phyloP scores from a whole-genome alignment of 2,888 invertebrate genomes.

The Prenolepis imparis region DNA sequence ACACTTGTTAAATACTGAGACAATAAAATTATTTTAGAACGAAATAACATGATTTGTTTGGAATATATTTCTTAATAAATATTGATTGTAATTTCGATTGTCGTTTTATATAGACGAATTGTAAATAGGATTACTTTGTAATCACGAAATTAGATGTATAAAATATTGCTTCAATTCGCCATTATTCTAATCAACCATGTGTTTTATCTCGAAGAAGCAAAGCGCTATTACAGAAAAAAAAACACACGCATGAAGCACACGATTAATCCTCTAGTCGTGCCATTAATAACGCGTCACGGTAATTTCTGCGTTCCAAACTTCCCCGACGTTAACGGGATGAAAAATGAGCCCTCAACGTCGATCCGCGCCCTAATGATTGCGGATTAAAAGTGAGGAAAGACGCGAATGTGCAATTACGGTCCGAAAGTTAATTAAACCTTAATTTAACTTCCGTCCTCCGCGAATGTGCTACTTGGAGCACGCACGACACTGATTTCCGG shows the following conservation, averaged over 20 bases:
- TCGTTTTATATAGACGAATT: no score
- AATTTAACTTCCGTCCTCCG: conserved; percentile 17
- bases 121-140: neutral
- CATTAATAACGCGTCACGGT: conserved; percentile 33
- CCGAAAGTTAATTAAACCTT: conserved; percentile 16
- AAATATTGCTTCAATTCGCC: neutral
- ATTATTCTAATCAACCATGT: neutral
- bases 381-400: conserved; percentile 26
- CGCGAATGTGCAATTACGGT: neutral
- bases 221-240: neutral
- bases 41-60: neutral
- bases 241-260: neutral
- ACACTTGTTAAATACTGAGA: neutral
- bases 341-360: conserved; percentile 26
- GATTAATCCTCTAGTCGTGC: neutral
- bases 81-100: no score
- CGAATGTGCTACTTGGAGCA: neutral
- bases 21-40: neutral
- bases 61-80: neutral
- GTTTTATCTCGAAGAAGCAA: neutral
- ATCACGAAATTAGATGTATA: neutral
- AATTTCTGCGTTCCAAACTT: conserved; percentile 10
- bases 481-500: neutral
- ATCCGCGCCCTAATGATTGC: neutral
- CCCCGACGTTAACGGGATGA: conserved; percentile 13